phyloP scores from a whole-genome alignment of 1,140 invertebrate species.

The Drosophila gunungcola region DNA sequence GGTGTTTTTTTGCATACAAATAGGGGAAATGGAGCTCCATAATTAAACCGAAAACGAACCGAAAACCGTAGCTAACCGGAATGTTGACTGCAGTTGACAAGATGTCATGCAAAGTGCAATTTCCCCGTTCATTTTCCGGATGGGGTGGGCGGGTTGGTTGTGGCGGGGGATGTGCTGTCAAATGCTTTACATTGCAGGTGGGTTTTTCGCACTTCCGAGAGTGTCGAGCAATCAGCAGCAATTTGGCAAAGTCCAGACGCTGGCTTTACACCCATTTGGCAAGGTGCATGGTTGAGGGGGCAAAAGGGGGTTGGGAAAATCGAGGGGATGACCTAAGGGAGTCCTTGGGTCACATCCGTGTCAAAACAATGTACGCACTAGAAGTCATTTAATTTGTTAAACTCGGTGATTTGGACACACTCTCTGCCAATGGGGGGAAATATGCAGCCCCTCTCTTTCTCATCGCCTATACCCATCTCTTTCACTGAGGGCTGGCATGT shows the following conservation, averaged over 20 bases:
- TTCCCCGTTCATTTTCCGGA: neutral
- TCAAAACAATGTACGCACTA: constrained; percentile 84
- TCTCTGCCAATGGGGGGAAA: constrained; percentile 16
- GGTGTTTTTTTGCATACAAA: neutral
- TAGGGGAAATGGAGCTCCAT: neutral
- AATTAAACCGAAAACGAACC: constrained; percentile 20
- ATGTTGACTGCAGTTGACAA: constrained; percentile 66
- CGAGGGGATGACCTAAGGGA: neutral
- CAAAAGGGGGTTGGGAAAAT: neutral
- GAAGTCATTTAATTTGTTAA: constrained; percentile 85
- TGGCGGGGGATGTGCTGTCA: constrained; percentile 21
- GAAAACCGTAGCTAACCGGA: constrained; percentile 17
- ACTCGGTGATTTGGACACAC: constrained; percentile 79
- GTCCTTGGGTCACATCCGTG: constrained; percentile 65
- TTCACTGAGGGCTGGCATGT: constrained; percentile 23
- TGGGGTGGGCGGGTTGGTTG: neutral
- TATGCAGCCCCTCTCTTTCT: constrained; percentile 1
- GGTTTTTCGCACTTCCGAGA: constrained; percentile 1
- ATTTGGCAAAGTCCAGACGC: constrained; percentile 75
- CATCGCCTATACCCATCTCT: neutral
- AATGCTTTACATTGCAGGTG: constrained; percentile 58
- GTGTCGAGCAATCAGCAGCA: constrained; percentile 78
- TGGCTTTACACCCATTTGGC: constrained; percentile 16
- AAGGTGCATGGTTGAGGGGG: neutral
- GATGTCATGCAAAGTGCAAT: constrained; percentile 55